Percentiles rank a stretch among this genome's conserved stretches.
Conservation (phyloP, 2,113 vertebrate genomes). For the Litocranius walleri region DNA sequence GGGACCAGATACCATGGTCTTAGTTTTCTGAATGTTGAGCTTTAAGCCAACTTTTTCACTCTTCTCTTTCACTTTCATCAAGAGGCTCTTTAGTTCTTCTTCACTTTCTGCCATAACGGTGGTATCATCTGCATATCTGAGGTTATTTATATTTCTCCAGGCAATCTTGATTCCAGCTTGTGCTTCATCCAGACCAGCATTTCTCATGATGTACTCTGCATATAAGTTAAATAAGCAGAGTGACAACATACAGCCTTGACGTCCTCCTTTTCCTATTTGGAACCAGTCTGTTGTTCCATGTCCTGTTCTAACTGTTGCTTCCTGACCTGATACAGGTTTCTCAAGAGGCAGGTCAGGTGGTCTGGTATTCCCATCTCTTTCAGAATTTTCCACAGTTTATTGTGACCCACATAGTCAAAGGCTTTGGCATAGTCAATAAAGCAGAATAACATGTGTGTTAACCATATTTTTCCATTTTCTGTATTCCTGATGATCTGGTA, state of each 20-base stretch:
- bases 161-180: neutral
- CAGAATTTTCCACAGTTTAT: neutral
- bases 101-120: neutral
- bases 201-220: neutral
- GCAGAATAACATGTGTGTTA: neutral
- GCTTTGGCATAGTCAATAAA: neutral
- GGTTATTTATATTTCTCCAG: fast-evolving
- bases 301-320: neutral
- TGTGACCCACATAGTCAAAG: neutral
- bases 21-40: neutral
- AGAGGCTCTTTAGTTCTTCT: neutral
- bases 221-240: neutral
- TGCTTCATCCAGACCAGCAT: neutral
- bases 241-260: neutral
- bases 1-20: fast-evolving
- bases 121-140: neutral
- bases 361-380: neutral
- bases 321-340: neutral
- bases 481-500: neutral
- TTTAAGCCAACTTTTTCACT: neutral
- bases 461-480: neutral
- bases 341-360: neutral
- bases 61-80: neutral
- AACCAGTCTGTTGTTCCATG: neutral
- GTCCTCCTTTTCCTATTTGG: neutral